These are phyloP conservation scores for Trichomycterus rosablanca DNA, from an alignment of 2,113 vertebrate species.

Conservation along the genomic window DNA sequence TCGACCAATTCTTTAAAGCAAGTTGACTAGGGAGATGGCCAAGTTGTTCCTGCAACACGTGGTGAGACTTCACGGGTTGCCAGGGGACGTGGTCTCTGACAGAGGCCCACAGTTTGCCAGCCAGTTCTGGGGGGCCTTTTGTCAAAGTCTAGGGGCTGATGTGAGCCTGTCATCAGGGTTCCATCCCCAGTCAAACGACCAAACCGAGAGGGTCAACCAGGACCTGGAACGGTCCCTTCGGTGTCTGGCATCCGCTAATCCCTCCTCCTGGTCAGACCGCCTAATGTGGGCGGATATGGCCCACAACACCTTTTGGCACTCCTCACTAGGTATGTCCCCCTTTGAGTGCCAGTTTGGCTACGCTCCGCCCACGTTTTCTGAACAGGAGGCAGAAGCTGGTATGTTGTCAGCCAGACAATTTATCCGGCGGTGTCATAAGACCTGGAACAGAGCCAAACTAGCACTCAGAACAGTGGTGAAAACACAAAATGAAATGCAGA, in stretches of 20 bases:
- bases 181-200: background rate
- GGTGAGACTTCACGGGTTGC: background rate
- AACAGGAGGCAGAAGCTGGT: background rate
- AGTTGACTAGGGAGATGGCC: background rate
- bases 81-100: background rate
- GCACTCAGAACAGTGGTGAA: background rate
- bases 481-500: background rate
- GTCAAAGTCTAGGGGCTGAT: background rate
- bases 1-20: background rate
- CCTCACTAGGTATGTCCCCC: conserved; percentile 3
- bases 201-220: background rate
- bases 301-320: background rate
- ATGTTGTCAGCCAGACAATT: background rate
- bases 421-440: background rate
- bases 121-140: background rate
- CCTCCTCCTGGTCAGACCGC: background rate
- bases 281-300: background rate
- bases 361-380: background rate
- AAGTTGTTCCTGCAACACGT: background rate
- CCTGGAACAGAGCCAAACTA: background rate
- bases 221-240: background rate
- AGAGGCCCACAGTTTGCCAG: background rate
- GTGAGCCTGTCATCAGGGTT: background rate
- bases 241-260: background rate
- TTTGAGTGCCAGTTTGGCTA: conserved; percentile 15